Percentiles rank a stretch among this genome's conserved stretches.
Evolutionary conservation across 2,113 vertebrate species (phyloP).

Genomic region (Pogona vitticeps): DNA sequence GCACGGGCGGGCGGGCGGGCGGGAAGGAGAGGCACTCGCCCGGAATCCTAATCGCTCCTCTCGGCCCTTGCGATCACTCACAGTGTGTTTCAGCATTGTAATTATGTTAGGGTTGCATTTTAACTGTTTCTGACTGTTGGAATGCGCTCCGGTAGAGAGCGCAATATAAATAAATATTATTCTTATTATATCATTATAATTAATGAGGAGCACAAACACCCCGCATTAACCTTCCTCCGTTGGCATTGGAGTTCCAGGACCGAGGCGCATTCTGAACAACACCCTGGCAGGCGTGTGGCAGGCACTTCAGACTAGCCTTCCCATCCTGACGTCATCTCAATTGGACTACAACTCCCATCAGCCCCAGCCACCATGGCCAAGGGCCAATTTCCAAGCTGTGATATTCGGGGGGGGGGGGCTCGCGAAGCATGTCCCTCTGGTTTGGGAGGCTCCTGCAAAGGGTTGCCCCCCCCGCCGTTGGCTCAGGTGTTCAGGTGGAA

Average conservation of each 20-base stretch:
- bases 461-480: not conserved
- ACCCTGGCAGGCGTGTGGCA: too few species aligned
- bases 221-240: not conserved
- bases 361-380: not conserved
- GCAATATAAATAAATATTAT: too few species aligned
- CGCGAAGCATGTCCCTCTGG: too few species aligned
- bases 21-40: not conserved
- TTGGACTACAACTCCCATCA: not conserved
- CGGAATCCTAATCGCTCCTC: constrained; percentile 23
- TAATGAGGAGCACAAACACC: not conserved
- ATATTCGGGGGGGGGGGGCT: too few species aligned
- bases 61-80: not conserved
- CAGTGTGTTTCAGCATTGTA: too few species aligned
- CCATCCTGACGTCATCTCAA: not conserved
- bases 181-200: too few species aligned
- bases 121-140: too few species aligned
- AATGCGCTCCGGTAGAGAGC: too few species aligned
- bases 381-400: not conserved
- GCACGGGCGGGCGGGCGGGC: not conserved
- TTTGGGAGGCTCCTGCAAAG: not conserved
- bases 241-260: not conserved
- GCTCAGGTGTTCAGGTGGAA: too few species aligned
- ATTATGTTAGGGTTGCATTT: too few species aligned
- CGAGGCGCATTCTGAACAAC: too few species aligned
- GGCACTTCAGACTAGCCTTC: not conserved